Percentiles rank a stretch among this genome's conserved stretches.
phyloP scores from a whole-genome alignment of 2,888 invertebrate species.

The Tenthredo mesomela region DNA sequence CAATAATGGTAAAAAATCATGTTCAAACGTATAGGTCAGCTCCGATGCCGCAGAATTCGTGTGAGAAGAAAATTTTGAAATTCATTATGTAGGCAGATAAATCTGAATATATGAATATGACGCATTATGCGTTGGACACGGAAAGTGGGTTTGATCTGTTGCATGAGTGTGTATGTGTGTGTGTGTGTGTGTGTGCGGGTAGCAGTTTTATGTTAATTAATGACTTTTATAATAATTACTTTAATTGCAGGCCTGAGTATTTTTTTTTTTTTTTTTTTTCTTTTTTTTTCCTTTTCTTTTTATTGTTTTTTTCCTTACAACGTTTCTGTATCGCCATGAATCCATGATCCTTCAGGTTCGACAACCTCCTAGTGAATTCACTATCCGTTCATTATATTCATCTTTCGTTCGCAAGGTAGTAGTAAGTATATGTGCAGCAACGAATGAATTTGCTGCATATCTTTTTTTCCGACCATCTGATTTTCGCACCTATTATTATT shows the following conservation, averaged over 20 bases:
- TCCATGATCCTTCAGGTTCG: constrained; percentile 35
- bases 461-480: neutral
- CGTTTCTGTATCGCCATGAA: constrained; percentile 2
- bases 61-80: neutral
- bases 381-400: constrained; percentile 4
- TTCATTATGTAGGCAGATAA: neutral
- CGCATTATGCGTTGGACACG: constrained; percentile 35
- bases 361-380: constrained; percentile 4
- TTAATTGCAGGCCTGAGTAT: constrained; percentile 23
- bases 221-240: constrained; percentile 44
- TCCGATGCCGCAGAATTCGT: neutral
- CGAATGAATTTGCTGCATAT: neutral
- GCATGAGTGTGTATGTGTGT: neutral
- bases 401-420: neutral
- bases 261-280: neutral
- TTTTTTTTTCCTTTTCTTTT: neutral
- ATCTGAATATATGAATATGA: neutral
- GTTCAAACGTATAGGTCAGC: too few species aligned
- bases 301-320: neutral
- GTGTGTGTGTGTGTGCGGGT: neutral
- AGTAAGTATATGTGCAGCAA: neutral
- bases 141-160: constrained; percentile 32
- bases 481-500: neutral
- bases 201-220: constrained; percentile 39
- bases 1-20: too few species aligned